These are phyloP conservation scores for Pangasius sanitwongsei DNA, from an alignment of 2,797 vertebrate species.

Conservation along the genomic window DNA sequence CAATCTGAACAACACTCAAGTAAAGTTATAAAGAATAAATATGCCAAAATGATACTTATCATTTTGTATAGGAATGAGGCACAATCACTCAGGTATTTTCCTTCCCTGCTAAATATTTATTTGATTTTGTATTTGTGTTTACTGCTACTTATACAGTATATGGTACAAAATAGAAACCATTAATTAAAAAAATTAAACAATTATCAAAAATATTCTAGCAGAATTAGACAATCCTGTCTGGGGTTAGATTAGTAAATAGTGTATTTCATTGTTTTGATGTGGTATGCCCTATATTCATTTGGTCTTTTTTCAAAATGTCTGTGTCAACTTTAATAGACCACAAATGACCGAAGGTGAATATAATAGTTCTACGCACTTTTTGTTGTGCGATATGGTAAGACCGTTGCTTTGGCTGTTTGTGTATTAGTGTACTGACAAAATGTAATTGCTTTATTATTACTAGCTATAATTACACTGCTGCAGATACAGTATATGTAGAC, in stretches of 20 bases:
- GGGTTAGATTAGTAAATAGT: not conserved
- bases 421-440: not conserved
- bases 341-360: not conserved
- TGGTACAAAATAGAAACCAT: not conserved
- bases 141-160: not conserved
- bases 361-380: not conserved
- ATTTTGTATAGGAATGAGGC: not conserved
- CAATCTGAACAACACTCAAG: not conserved
- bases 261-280: not conserved
- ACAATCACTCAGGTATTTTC: not conserved
- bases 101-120: not conserved
- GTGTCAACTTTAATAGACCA: not conserved
- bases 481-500: not conserved
- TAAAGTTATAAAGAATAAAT: not conserved
- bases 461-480: not conserved
- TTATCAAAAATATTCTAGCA: too few relatives aligned
- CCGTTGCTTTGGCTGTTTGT: not conserved
- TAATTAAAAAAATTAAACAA: not conserved
- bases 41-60: not conserved
- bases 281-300: not conserved
- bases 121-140: not conserved
- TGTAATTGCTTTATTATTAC: not conserved
- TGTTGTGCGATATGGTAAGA: not conserved
- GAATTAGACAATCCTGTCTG: not conserved
- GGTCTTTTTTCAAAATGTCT: not conserved